Conservation (phyloP, 2,113 vertebrate genomes). For the Potamarius usumacintae region DNA sequence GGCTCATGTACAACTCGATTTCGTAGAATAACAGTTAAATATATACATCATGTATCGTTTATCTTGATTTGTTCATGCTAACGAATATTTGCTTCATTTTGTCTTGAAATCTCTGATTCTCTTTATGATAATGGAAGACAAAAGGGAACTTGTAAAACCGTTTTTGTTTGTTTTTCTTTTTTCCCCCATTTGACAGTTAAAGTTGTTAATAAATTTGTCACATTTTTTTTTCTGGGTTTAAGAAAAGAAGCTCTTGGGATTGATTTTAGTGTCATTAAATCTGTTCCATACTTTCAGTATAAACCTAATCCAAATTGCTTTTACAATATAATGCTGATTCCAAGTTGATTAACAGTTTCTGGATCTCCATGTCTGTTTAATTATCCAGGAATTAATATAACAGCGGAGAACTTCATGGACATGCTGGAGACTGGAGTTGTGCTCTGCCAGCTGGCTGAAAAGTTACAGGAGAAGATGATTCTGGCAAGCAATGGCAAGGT, state of each 20-base stretch:
- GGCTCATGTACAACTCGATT: no score
- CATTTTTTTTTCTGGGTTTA: not conserved
- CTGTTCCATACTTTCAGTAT: not conserved
- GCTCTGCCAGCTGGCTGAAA: constrained; percentile 90
- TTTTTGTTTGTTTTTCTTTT: no score
- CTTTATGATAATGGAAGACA: not conserved
- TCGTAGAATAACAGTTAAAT: no score
- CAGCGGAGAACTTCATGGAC: constrained; percentile 89
- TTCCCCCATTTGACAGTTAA: no score
- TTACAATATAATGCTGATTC: not conserved
- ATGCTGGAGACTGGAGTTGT: constrained; percentile 90
- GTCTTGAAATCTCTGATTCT: not conserved
- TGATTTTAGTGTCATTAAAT: not conserved
- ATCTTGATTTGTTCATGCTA: not conserved
- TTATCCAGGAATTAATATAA: constrained; percentile 84
- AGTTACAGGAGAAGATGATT: constrained; percentile 89
- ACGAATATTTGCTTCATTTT: not conserved
- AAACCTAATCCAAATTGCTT: not conserved
- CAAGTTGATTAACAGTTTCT: not conserved
- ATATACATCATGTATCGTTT: no score
- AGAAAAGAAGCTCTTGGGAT: not conserved
- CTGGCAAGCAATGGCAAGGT: constrained; percentile 83
- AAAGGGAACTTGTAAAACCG: not conserved
- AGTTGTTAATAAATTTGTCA: not conserved
- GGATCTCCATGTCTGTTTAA: constrained; percentile 35